Base-by-base conservation (phyloP, 2,113 vertebrate genomes). In the Podarcis raffonei region DNA sequence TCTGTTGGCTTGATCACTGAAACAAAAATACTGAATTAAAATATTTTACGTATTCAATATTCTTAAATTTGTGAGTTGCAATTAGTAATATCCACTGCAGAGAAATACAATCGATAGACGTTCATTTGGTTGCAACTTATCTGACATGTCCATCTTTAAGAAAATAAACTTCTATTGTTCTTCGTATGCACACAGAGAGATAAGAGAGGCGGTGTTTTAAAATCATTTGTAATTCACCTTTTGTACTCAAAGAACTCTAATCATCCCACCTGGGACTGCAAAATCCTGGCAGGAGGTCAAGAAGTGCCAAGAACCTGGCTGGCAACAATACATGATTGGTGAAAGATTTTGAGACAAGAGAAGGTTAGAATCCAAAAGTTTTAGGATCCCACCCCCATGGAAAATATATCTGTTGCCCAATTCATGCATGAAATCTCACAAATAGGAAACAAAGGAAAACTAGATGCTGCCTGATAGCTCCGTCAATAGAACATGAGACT, bases 1-100 rank as follows among this genome's bases (percentile, higher is more conserved):
- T 98, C 97, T 7, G 98, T 99, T 81, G 99, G 98, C 93, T 98
- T 98, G 90, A 99, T 85, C 87, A 98, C 98, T 99, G 91, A 77
- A 94, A 83, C 39, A 87, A 92, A 87, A 84, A 90, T 85, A 69
- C 48, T 81, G 11, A 7, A 15, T 76, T 22, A 12, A 83, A 89
- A 81, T 23, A 59, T 53, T 89, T 85, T 0, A 85, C 57, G 83
- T 75, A 15, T 69, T 85, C 84, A 87, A 20, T 18, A 27, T 62
- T 62, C 1, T 13, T 78, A n/a, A 7, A 25, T 35, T 78, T 81
- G 22, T 57, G 23, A 77, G n/a, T 0, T 79, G 15, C 66, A 87
- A 82, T 5, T 78, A 25, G 30, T 1, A 16, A 3, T 16, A 25
- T 1, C 77, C 79, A n/a, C 71, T 42, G 62, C 4, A 80, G 74